Conservation (phyloP, 2,797 vertebrate genomes). For the Cottoperca gobio region DNA sequence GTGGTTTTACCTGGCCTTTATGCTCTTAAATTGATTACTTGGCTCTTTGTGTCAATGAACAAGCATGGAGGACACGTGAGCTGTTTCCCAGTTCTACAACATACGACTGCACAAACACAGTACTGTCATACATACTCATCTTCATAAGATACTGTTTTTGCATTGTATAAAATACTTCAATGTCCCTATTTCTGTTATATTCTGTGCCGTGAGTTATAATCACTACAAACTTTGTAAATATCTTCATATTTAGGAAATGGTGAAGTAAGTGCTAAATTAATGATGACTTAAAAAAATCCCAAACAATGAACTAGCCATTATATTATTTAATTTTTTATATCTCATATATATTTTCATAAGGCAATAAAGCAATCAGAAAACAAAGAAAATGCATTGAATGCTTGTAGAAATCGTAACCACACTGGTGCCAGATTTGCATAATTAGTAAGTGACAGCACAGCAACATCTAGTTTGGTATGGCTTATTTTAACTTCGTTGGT, state of each 20-base stretch:
- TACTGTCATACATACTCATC: neutral
- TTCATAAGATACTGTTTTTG: no score
- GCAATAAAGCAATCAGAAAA: neutral
- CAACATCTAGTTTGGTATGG: no score
- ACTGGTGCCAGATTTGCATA: neutral
- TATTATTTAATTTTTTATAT: neutral
- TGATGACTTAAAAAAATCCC: neutral
- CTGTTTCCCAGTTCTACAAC: neutral
- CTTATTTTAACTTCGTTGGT: no score
- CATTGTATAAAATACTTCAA: neutral
- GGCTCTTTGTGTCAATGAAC: slow-evolving; percentile 19
- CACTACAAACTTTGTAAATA: neutral
- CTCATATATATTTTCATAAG: neutral
- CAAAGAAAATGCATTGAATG: neutral
- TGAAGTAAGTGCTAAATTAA: neutral
- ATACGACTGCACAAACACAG: neutral
- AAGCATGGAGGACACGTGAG: neutral
- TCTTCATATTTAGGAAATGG: neutral
- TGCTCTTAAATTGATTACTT: slow-evolving; percentile 28
- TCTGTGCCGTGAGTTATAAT: neutral
- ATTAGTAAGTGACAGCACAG: neutral
- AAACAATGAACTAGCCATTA: neutral
- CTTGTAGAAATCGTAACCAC: neutral
- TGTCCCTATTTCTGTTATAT: neutral
- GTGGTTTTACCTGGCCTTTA: slow-evolving; percentile 56